Evolutionary conservation across 2,888 invertebrate species (phyloP), one percentile per base, ranked within the genome.

Genomic region (Ormyrus labotus): DNA sequence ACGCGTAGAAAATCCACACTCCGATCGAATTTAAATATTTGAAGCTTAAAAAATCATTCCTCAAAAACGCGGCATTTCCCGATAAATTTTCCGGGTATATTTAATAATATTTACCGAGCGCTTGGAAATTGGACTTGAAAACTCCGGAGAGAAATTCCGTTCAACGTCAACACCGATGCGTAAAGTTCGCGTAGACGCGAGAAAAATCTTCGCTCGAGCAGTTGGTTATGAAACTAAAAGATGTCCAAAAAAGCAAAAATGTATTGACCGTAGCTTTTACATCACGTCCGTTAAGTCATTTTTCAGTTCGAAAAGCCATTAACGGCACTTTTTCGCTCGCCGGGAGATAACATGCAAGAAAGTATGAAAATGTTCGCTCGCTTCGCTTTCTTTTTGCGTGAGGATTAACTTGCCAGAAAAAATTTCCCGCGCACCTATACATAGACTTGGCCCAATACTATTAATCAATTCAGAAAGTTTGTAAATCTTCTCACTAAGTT

Each of bases 231-330:
- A 75, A 75, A 67, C 60, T 67, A 51, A 74, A 67, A 45, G 51
- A n/a, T 61, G 11, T 11, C 51, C 7, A 50, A 71, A 67, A 65
- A 58, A 51, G 48, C 6, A 13, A 65, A 57, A 64, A 57, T 9
- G 48, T n/a, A 5, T 13, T 47, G 19, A 50, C 64, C 47, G 1
- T 58, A 55, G 6, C n/a, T n/a, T 55, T 45, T 19, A 57, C 57
- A 50, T 55, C 58, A 8, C 13, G 50, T 51, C 61, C 4, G 45
- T 34, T 51, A 1, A 55, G 50, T 67, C 60, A 60, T 65, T 75
- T 75, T 75, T 75, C 67, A 75, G 67, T 75, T 75, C 45, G 60
- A 58, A 67, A 75, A 60, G 74, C 65, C 67, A 67, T 75, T 67
- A 75, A 75, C 19, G 63, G 34, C 47, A 48, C 51, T 73, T 73